Evolutionary conservation across 2,888 invertebrate species (phyloP).

Genomic region (Lypha dubia): DNA sequence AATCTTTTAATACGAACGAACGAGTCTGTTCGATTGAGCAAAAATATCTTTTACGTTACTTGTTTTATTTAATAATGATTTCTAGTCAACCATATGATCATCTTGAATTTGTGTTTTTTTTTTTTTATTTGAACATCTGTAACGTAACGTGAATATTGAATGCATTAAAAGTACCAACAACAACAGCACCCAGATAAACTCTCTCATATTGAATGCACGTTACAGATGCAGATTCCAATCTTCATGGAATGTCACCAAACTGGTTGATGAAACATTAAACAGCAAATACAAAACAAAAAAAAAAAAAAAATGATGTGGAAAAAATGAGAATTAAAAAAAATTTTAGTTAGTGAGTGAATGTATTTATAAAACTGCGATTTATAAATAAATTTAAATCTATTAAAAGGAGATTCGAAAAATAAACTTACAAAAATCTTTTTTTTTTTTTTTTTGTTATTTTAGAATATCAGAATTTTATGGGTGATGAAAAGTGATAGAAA

Average conservation of each 20-base stretch:
- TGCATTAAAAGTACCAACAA: slow-evolving; percentile 48
- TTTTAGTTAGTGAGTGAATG: slow-evolving; percentile 28
- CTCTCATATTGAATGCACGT: slow-evolving; percentile 65
- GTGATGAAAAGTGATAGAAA: background rate
- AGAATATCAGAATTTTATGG: background rate
- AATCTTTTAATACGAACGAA: slow-evolving; percentile 24
- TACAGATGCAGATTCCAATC: slow-evolving; percentile 78
- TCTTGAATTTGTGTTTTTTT: slow-evolving; percentile 41
- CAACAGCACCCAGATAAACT: slow-evolving; percentile 66
- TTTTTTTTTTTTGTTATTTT: no score
- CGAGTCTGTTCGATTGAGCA: slow-evolving; percentile 1
- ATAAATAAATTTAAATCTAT: slow-evolving; percentile 75
- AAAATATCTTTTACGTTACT: slow-evolving; percentile 50
- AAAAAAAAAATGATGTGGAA: no score
- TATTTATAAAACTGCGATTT: slow-evolving; percentile 79
- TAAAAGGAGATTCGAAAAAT: slow-evolving; percentile 27
- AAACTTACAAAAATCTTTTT: slow-evolving; percentile 25
- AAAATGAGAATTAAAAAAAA: slow-evolving; percentile 15
- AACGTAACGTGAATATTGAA: slow-evolving; percentile 62
- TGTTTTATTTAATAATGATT: slow-evolving; percentile 44
- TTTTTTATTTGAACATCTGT: slow-evolving; percentile 44
- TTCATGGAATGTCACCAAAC: slow-evolving; percentile 82
- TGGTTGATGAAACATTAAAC: slow-evolving; percentile 81
- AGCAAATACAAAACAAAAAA: slow-evolving; percentile 78
- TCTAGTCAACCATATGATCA: slow-evolving; percentile 51